A percentile compares a stretch with the other conserved stretches of the same genome.
Evolutionary conservation across 2,113 vertebrate genomes (phyloP).

Genomic region (Sorex araneus): DNA sequence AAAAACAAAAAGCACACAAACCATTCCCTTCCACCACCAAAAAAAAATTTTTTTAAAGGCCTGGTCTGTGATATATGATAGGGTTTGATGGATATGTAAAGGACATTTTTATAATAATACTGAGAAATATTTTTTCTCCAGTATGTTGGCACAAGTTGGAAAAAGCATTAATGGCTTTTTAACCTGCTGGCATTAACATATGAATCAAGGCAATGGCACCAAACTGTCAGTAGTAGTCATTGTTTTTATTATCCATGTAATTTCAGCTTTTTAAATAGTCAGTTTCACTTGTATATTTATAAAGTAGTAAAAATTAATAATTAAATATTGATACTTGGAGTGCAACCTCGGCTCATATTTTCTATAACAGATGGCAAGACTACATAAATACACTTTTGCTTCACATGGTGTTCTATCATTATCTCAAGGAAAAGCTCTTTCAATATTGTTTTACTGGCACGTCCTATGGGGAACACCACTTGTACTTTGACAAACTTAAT

Average conservation of each 20-base stretch:
- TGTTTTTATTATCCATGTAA: background rate
- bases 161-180: background rate
- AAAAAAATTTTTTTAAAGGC: too few relatives aligned
- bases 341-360: background rate
- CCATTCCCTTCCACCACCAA: too few relatives aligned
- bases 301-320: conserved; percentile 10
- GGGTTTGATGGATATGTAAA: background rate
- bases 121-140: background rate
- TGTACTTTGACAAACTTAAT: conserved; percentile 14
- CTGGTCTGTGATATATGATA: too few relatives aligned
- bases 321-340: conserved; percentile 12
- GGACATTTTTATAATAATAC: conserved; percentile 44
- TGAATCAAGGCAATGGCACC: background rate
- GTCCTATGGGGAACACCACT: background rate
- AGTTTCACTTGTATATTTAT: conserved; percentile 1
- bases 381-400: background rate
- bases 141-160: conserved; percentile 5
- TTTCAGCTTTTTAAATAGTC: background rate
- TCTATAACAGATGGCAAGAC: background rate
- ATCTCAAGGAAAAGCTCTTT: background rate
- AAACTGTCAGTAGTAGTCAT: conserved; percentile 6
- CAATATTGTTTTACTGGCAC: background rate
- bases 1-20: too few relatives aligned
- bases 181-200: background rate
- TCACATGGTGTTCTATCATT: background rate